A percentile compares a stretch with the other conserved stretches of the same genome.
Conservation (phyloP, 2,888 invertebrate genomes). For the Xanthorhoe designata region DNA sequence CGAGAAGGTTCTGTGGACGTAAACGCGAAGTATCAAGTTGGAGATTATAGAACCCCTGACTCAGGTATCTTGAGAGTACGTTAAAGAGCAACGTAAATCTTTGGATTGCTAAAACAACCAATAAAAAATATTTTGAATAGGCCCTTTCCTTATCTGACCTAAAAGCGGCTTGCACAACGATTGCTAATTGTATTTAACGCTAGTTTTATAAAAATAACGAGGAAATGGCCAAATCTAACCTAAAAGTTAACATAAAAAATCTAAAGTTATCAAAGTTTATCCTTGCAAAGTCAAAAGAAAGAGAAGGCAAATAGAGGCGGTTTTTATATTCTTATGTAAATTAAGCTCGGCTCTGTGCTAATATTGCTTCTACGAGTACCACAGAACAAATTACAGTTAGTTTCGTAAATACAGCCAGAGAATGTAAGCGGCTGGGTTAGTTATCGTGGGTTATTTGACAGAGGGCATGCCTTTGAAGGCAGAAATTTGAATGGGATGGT, state of each 20-base stretch:
- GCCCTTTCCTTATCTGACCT: no score
- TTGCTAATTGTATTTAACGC: no score
- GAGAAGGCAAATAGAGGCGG: slow-evolving; percentile 46
- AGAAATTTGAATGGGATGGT: not conserved
- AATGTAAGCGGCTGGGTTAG: slow-evolving; percentile 4
- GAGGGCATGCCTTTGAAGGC: slow-evolving; percentile 4
- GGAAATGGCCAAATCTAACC: no score
- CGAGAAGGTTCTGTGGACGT: slow-evolving; percentile 43
- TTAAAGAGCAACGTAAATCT: not conserved
- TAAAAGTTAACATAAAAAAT: no score
- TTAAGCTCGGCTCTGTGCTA: slow-evolving; percentile 51
- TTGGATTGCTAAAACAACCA: not conserved
- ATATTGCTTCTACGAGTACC: slow-evolving; percentile 55
- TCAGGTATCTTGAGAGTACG: slow-evolving; percentile 15
- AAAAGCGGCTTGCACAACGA: no score
- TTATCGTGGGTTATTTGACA: slow-evolving; percentile 52
- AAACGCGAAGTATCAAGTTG: slow-evolving; percentile 51
- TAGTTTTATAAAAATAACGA: no score
- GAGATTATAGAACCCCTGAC: slow-evolving; percentile 46
- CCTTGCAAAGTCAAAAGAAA: slow-evolving; percentile 23
- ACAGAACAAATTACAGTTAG: slow-evolving; percentile 40
- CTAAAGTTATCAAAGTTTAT: not conserved
- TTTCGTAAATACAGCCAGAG: slow-evolving; percentile 9
- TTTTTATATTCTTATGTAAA: slow-evolving; percentile 65
- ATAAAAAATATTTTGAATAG: no score